phyloP scores from a whole-genome alignment of 2,113 vertebrate species.

The Delphinus delphis region DNA sequence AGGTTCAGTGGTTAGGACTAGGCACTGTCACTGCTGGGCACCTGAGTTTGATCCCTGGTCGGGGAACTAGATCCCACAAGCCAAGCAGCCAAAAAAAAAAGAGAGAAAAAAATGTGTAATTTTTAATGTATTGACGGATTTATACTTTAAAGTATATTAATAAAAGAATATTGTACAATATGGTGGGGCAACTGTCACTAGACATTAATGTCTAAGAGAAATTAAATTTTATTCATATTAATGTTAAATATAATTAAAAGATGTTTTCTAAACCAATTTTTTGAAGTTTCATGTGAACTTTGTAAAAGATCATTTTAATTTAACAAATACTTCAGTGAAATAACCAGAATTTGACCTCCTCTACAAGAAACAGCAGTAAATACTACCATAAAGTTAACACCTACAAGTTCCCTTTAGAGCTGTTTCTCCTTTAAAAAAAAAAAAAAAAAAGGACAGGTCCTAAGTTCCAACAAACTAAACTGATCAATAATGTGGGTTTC shows the following conservation, averaged over 20 bases:
- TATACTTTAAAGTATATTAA: slow-evolving; percentile 29
- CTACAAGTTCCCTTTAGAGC: slow-evolving; percentile 41
- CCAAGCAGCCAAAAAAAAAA: too few relatives aligned
- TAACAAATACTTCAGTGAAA: slow-evolving; percentile 51
- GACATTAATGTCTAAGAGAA: slow-evolving; percentile 34
- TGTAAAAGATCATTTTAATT: slow-evolving; percentile 47
- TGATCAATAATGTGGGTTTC: slow-evolving; percentile 21
- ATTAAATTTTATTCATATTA: slow-evolving; percentile 47
- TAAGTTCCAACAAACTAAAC: slow-evolving; percentile 2
- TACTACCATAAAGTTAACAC: slow-evolving; percentile 16
- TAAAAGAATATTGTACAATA: slow-evolving; percentile 22
- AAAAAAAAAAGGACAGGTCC: background rate
- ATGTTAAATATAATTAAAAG: slow-evolving; percentile 12
- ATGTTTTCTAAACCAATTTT: slow-evolving; percentile 47
- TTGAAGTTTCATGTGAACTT: slow-evolving; percentile 50
- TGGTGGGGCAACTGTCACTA: background rate
- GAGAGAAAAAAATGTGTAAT: background rate
- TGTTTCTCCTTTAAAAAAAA: background rate
- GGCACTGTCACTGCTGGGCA: background rate
- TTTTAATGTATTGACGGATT: slow-evolving; percentile 26
- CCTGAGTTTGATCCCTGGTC: background rate
- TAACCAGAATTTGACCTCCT: slow-evolving; percentile 3
- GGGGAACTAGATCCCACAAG: background rate
- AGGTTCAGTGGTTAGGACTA: background rate
- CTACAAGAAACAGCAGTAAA: slow-evolving; percentile 42